Evolutionary conservation across 2,797 vertebrate genomes (phyloP), one percentile per base, ranked within the genome.

Genomic region (Argentina silus): DNA sequence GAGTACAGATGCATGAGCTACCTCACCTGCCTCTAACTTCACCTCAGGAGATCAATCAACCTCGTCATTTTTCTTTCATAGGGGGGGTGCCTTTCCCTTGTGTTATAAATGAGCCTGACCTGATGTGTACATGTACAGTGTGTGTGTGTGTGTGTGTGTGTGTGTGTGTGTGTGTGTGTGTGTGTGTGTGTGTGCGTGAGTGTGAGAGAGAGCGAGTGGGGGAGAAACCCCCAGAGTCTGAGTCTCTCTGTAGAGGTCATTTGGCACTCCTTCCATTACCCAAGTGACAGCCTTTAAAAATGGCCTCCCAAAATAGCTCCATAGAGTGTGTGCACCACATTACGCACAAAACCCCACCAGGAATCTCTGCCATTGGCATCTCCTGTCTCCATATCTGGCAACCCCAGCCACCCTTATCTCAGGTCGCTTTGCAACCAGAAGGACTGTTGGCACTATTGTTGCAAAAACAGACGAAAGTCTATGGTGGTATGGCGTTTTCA

Each of bases 231-330:
- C 74, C 73, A 43, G 70, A 67, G 63, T 23, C 27, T 19, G 19
- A 63, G 43, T 69, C 63, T 74, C 47, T 74, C 51, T 69, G 50
- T 43, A 19, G 27, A 17, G 67, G 48, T 66, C 15, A 11, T 77
- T 73, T 74, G 60, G 64, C 62, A 69, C 66, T 64, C 59, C 14
- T 19, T 62, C 44, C 66, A 73, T 75, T 77, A 73, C 76, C 42
- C 65, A 10, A 62, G 55, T 55, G 60, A 72, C 59, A 47, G 72
- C 55, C 47, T 55, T 61, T 70, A 69, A 70, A 75, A 75, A 70
- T 63, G 59, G 42, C 48, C 62, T 56, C 53, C 59, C 73, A 69
- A 47, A 69, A 74, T 69, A 74, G 73, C 73, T 69, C 21, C 47
- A 44, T 36, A 62, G 45, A 42, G 53, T 48, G 48, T 45, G 45